These are phyloP conservation scores for Netelia melanura DNA, from an alignment of 2,888 invertebrate species.

Conservation along the genomic window DNA sequence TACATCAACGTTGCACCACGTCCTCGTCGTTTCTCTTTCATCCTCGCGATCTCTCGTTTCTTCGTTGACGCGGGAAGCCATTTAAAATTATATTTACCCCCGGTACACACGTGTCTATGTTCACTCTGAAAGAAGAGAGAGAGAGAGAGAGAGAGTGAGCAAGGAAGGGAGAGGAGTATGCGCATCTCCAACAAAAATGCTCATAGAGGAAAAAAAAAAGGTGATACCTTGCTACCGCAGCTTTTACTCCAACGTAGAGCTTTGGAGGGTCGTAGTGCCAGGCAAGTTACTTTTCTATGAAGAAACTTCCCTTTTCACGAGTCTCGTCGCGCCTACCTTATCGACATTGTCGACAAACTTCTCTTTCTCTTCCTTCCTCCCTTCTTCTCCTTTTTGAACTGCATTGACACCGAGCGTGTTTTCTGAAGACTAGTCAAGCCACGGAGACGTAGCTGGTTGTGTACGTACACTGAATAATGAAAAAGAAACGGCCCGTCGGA, in stretches of 20 bases:
- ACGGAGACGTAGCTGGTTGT: slow-evolving; percentile 40
- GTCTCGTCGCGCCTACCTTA: slow-evolving; percentile 52
- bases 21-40: no score
- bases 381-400: background rate
- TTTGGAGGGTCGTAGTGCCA: slow-evolving; percentile 7
- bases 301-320: slow-evolving; percentile 21
- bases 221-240: slow-evolving; percentile 12
- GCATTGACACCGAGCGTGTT: slow-evolving; percentile 56
- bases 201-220: slow-evolving; percentile 2
- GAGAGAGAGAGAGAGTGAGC: background rate
- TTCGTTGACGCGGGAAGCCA: background rate
- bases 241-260: background rate
- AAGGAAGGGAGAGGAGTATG: background rate
- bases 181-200: slow-evolving; percentile 35
- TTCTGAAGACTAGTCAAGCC: slow-evolving; percentile 56
- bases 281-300: slow-evolving; percentile 56
- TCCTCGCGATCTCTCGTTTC: no score
- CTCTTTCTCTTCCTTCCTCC: slow-evolving; percentile 5
- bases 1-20: background rate
- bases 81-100: slow-evolving; percentile 49
- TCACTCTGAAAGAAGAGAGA: slow-evolving; percentile 8
- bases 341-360: slow-evolving; percentile 58
- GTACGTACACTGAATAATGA: slow-evolving; percentile 59
- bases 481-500: slow-evolving; percentile 49
- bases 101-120: slow-evolving; percentile 23